Evolutionary conservation across 2,797 vertebrate species (phyloP).

Genomic region (Acanthurus lineatus): DNA sequence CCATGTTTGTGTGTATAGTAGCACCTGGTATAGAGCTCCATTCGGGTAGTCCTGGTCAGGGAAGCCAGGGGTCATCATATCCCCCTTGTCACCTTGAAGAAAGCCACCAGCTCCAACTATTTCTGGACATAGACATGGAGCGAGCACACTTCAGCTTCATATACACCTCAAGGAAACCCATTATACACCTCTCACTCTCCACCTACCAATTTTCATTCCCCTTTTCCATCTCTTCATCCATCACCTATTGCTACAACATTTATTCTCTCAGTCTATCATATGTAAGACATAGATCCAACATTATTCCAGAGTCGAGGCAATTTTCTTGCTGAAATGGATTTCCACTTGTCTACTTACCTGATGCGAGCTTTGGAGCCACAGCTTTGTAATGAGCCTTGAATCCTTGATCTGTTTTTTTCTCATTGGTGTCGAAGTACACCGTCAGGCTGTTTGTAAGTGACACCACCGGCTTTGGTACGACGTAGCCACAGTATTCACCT

Average conservation of each 20-base stretch:
- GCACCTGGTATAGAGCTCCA: conserved; percentile 84
- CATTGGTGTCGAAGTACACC: conserved; percentile 84
- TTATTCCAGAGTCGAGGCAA: conserved; percentile 23
- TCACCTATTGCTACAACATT: conserved; percentile 18
- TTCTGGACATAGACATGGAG: conserved; percentile 78
- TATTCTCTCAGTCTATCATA: conserved; percentile 72
- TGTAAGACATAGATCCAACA: conserved; percentile 31
- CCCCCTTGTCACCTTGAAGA: conserved; percentile 84
- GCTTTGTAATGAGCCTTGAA: conserved; percentile 85
- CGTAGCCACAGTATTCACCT: conserved; percentile 85
- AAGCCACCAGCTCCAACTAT: conserved; percentile 85
- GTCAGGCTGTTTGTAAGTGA: conserved; percentile 81
- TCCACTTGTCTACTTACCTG: conserved; percentile 71
- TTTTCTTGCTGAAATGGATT: conserved; percentile 43
- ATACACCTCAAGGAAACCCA: conserved; percentile 63
- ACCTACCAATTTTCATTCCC: conserved; percentile 32
- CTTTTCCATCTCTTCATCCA: conserved; percentile 9
- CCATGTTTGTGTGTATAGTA: conserved; percentile 19
- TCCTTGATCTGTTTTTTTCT: conserved; percentile 77
- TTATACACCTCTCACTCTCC: conserved; percentile 15
- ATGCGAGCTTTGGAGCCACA: conserved; percentile 68
- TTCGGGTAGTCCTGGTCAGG: conserved; percentile 78
- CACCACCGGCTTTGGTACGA: conserved; percentile 77
- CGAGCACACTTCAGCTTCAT: conserved; percentile 67
- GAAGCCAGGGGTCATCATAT: conserved; percentile 83